Conservation (phyloP, 2,113 vertebrate genomes). For the Pongo pygmaeus region DNA sequence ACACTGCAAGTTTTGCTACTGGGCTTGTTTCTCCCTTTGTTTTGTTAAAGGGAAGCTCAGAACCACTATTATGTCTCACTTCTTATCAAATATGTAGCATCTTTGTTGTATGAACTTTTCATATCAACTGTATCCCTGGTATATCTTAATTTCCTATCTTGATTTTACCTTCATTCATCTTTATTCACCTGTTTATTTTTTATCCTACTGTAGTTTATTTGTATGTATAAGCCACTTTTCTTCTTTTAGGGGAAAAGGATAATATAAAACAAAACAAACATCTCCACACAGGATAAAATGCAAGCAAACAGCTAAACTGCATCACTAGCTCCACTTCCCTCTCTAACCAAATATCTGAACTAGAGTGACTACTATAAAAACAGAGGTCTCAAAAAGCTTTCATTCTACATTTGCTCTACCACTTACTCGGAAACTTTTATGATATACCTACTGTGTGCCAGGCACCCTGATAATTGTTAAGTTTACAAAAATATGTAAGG, state of each 20-base stretch:
- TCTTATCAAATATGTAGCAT: background rate
- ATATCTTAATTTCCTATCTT: background rate
- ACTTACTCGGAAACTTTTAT: background rate
- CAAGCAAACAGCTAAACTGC: background rate
- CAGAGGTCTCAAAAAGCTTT: background rate
- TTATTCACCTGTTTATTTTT: background rate
- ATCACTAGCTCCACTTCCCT: no score
- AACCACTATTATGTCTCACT: background rate
- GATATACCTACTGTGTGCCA: background rate
- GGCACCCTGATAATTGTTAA: background rate
- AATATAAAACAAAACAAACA: background rate
- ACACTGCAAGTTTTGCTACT: background rate
- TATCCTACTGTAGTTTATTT: background rate
- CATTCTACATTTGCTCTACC: background rate
- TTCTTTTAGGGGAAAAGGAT: background rate
- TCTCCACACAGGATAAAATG: background rate
- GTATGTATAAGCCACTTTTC: background rate
- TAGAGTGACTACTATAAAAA: background rate
- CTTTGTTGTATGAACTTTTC: background rate
- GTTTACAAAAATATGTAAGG: background rate
- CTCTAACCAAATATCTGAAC: background rate
- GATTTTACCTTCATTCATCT: background rate
- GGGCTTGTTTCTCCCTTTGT: background rate
- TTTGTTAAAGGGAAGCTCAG: background rate
- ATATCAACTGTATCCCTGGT: background rate